Base-by-base conservation (phyloP, 1,140 invertebrate species). In the Papilio polytes region DNA sequence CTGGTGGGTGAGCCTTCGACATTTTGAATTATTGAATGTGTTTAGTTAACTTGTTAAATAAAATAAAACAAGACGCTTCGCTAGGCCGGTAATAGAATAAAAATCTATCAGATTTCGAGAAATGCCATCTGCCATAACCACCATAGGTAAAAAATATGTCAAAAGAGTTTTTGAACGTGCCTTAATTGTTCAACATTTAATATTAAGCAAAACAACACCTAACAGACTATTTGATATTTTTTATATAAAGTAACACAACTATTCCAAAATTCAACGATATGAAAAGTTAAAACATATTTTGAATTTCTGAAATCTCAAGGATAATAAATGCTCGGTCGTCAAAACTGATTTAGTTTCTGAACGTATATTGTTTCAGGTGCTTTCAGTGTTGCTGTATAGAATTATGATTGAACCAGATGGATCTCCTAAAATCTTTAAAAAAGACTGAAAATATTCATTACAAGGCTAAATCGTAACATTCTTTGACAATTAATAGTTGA, bases 1-100 rank as follows among this genome's bases (percentile, higher is more conserved):
- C 98, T 92, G 98, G 98, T 56, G 98, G 98, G 96, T 98, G 98
- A 86, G 98, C 97, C 94, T 98, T 98, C 84, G 97, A 98, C 97
- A 98, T 98, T 90, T 95, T 97, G 51, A 72, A 26, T 22, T 15
- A 15, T 13, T 44, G 6, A 48, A 53, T 22, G 26, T 15, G 63
- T 66, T 66, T 66, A 31, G 10, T 26, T 22, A 59, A 77, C 36
- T 41, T 74, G 22, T 76, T 51, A 51, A 76, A 76, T 26, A 53
- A 46, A 51, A 48, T 46, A 13, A 12, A 66, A 66, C 63, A 56
- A 56, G 63, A 66, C 63, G 63, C 63, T 31, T 15, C 22, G 53
- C 18, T 1, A 56, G 7, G 18, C 18, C 18, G 51, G 51, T 56
- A 56, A 7, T 56, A 66, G 63, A 66, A 12, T 66, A 66, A 26